Conservation (phyloP, 2,888 invertebrate species). For the Apoderus coryli region DNA sequence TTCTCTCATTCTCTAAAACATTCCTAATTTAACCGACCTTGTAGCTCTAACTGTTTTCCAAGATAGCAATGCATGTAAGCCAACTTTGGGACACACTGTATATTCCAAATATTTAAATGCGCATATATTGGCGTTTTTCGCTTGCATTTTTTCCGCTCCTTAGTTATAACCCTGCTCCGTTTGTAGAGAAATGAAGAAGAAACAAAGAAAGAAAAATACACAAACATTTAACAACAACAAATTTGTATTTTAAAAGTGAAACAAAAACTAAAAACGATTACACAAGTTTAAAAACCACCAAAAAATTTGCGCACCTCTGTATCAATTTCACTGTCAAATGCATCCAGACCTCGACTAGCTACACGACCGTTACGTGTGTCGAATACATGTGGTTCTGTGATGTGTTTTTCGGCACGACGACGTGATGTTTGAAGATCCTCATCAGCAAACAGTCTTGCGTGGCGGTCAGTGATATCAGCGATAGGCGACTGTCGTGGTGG, state of each 20-base stretch:
- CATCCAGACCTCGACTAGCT: slow-evolving; percentile 24
- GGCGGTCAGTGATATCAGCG: slow-evolving; percentile 29
- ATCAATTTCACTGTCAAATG: slow-evolving; percentile 35
- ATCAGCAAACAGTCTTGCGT: slow-evolving; percentile 28
- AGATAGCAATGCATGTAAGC: too few species aligned
- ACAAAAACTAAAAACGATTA: slow-evolving; percentile 10
- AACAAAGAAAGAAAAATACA: too few species aligned
- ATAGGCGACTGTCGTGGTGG: slow-evolving; percentile 22
- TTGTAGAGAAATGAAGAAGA: too few species aligned
- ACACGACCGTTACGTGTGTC: slow-evolving; percentile 44
- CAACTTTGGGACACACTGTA: too few species aligned
- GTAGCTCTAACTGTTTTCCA: too few species aligned
- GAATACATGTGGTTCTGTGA: slow-evolving; percentile 43
- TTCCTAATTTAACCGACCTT: too few species aligned
- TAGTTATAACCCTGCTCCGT: too few species aligned
- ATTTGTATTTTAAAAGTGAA: not conserved
- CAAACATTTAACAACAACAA: too few species aligned
- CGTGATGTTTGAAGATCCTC: slow-evolving; percentile 37
- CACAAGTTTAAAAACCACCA: slow-evolving; percentile 12
- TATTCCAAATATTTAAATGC: too few species aligned
- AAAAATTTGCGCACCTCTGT: slow-evolving; percentile 29
- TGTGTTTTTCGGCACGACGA: slow-evolving; percentile 35
- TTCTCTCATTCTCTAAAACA: too few species aligned
- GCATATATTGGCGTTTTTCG: too few species aligned
- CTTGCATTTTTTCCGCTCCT: too few species aligned